These are phyloP conservation scores for Tauraco erythrolophus DNA, from an alignment of 2,113 vertebrate species.

Conservation along the genomic window DNA sequence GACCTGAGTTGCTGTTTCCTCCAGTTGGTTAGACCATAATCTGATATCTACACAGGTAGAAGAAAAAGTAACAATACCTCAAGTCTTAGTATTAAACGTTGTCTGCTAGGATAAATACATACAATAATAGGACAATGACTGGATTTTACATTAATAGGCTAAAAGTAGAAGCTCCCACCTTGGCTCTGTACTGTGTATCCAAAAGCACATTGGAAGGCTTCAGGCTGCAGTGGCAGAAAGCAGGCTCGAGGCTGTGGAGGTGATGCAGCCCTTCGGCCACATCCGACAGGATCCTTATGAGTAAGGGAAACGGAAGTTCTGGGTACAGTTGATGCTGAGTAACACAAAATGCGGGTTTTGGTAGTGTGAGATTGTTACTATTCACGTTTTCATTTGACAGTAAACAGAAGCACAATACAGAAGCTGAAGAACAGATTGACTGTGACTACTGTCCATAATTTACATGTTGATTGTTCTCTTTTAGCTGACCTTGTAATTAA, in stretches of 20 bases:
- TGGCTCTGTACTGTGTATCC: constrained; percentile 72
- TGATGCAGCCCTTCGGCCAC: constrained; percentile 73
- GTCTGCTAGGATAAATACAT: not conserved
- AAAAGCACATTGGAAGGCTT: constrained; percentile 79
- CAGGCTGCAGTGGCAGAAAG: constrained; percentile 63
- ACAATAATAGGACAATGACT: not conserved
- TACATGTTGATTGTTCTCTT: not conserved
- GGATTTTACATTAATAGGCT: not conserved
- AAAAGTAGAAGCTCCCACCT: constrained; percentile 55
- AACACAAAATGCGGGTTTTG: not conserved
- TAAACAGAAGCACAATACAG: not conserved
- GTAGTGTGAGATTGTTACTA: not conserved
- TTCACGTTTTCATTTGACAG: not conserved
- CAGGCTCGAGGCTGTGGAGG: constrained; percentile 63
- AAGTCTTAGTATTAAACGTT: not conserved
- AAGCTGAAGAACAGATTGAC: not conserved
- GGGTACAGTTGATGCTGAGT: constrained; percentile 67
- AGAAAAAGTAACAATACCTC: not conserved
- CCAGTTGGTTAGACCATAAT: constrained; percentile 55
- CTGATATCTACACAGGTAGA: constrained; percentile 20
- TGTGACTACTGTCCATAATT: not conserved
- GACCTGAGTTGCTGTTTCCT: constrained; percentile 15
- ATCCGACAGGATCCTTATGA: constrained; percentile 69
- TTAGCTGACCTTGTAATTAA: not conserved
- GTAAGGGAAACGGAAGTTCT: constrained; percentile 59